Evolutionary conservation across 2,797 vertebrate species (phyloP), one percentile per base, ranked within the genome.

Genomic region (Myotis daubentonii): DNA sequence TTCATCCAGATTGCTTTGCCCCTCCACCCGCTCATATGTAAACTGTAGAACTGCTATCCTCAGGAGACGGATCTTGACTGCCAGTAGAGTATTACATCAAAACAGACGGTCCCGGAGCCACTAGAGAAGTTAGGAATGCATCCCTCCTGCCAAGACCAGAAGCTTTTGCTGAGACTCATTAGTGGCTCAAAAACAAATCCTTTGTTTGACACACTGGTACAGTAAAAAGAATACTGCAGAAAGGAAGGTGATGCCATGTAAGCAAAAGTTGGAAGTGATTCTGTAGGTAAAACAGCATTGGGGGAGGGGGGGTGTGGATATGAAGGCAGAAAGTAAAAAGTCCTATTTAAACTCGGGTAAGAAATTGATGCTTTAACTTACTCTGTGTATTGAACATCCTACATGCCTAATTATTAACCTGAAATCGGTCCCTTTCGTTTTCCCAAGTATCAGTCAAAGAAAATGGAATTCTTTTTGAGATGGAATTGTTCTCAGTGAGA

Each of bases 381-480:
- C 22, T 33, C 6, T 75, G 17, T 84, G 17, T 30, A 47, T 3
- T 15, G 53, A n/a, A 23, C 62, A 92, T 47, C 53, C 57, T 70
- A 22, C 6, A 75, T 25, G 51, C 22, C 44, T 66, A 86, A 68
- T 66, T 76, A 89, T n/a, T 65, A 66, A 70, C 47, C 62, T 81
- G 49, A 91, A 80, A 23, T 20, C 66, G 6, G 2, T 47, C 65
- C 23, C 8, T 75, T 94, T 78, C 13, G 33, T 83, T 70, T 89
- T 81, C 60, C 82, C 84, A 93, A 66, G 65, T 81, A 93, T 51
- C 16, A 84, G 36, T 41, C 71, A 44, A 81, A 89, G 41, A 36
- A 68, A 91, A 87, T 25, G 5, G 8, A 68, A 91, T 87, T 19
- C 22, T 72, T 93, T 87, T 72, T 90, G 57, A 55, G 72, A 81